Conservation (phyloP, 2,113 vertebrate species). For the Hemiscyllium ocellatum region DNA sequence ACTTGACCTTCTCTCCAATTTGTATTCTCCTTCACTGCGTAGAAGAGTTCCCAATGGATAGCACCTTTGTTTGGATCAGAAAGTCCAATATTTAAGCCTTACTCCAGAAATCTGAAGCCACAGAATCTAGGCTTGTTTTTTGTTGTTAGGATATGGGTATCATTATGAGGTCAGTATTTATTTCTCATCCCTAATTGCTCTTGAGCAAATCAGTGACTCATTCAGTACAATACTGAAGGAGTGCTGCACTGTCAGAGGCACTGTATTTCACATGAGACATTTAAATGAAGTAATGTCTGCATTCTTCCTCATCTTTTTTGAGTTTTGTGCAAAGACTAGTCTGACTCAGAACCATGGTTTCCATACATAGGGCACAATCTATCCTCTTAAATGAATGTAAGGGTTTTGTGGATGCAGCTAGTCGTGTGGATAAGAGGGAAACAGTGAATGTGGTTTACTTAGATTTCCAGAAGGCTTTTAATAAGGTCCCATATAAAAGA, state of each 20-base stretch:
- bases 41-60: neutral
- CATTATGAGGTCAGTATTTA: neutral
- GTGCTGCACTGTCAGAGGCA: neutral
- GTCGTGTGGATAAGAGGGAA: too few species aligned
- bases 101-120: neutral
- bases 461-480: too few species aligned
- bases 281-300: neutral
- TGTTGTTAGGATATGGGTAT: neutral
- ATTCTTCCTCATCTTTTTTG: neutral
- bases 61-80: neutral
- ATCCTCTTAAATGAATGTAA: too few species aligned
- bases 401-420: too few species aligned
- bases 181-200: neutral
- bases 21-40: neutral
- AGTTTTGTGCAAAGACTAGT: too few species aligned
- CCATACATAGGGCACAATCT: too few species aligned
- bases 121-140: neutral
- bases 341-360: too few species aligned
- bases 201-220: neutral
- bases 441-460: too few species aligned
- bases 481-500: too few species aligned
- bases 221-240: neutral
- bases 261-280: neutral
- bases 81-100: neutral
- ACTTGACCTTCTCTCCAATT: neutral